A percentile compares a stretch with the other conserved stretches of the same genome.
phyloP scores from a whole-genome alignment of 2,113 vertebrate species.

The Leptobrachium leishanense region DNA sequence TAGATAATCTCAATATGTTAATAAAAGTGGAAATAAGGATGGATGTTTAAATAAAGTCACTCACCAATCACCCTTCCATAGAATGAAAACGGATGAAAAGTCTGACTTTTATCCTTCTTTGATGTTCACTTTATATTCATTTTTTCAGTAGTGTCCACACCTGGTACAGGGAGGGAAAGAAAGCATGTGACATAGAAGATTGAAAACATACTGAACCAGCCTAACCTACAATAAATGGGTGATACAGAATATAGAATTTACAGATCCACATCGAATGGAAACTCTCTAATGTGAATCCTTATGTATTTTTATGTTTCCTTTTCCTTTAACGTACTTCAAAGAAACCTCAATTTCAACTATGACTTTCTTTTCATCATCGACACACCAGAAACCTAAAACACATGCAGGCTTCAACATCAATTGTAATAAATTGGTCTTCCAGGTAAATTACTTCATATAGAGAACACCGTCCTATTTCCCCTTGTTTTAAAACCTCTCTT shows the following conservation, averaged over 20 bases:
- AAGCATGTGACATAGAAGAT: constrained; percentile 52
- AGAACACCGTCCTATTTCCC: constrained; percentile 23
- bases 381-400: constrained; percentile 30
- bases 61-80: too few relatives aligned
- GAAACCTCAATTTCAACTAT: constrained; percentile 43
- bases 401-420: constrained; percentile 36
- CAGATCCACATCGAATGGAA: constrained; percentile 39
- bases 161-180: constrained; percentile 51
- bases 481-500: constrained; percentile 11
- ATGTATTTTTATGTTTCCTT: constrained; percentile 46
- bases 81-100: constrained; percentile 49
- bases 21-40: too few relatives aligned
- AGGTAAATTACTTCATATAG: constrained; percentile 52
- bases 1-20: too few relatives aligned
- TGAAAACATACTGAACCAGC: constrained; percentile 53
- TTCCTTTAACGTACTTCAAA: constrained; percentile 38
- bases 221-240: constrained; percentile 47
- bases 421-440: constrained; percentile 55
- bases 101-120: constrained; percentile 52
- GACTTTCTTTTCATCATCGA: constrained; percentile 50
- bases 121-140: constrained; percentile 50
- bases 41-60: too few relatives aligned
- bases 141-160: constrained; percentile 54
- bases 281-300: constrained; percentile 42
- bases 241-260: constrained; percentile 30